Conservation (phyloP, 1,140 invertebrate genomes). For the Tetragonula clypearis region DNA sequence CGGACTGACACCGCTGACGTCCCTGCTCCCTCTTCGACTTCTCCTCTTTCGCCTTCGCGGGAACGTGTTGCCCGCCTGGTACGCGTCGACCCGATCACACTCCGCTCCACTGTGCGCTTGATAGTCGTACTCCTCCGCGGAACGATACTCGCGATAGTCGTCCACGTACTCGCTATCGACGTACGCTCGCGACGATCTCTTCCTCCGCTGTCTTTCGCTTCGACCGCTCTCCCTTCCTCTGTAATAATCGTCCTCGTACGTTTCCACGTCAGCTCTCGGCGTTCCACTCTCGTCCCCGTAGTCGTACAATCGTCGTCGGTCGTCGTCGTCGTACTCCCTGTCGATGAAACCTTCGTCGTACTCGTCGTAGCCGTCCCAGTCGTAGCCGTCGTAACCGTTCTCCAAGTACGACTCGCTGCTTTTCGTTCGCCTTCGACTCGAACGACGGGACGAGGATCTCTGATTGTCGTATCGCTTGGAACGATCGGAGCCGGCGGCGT, state of each 20-base stretch:
- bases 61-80: conserved; percentile 27
- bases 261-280: background rate
- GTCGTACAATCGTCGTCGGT: background rate
- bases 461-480: conserved; percentile 54
- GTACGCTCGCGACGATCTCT: conserved; percentile 47
- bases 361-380: conserved; percentile 60
- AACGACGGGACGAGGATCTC: conserved; percentile 1
- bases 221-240: conserved; percentile 40
- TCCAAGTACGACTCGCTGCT: conserved; percentile 75
- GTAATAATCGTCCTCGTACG: conserved; percentile 49
- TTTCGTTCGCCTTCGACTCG: conserved; percentile 63
- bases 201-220: conserved; percentile 25
- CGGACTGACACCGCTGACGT: conserved; percentile 1
- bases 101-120: conserved; percentile 41
- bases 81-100: conserved; percentile 38
- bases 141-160: conserved; percentile 62
- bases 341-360: conserved; percentile 60
- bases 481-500: conserved; percentile 16
- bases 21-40: conserved; percentile 60
- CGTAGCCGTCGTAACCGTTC: conserved; percentile 53
- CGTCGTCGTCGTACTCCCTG: conserved; percentile 38
- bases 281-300: no score
- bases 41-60: conserved; percentile 53
- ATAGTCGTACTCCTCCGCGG: conserved; percentile 67
- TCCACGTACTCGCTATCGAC: conserved; percentile 52